A percentile compares a stretch with the other conserved stretches of the same genome.
These are phyloP conservation scores for Epistrophe eligans DNA, from an alignment of 2,888 invertebrate species.

Conservation along the genomic window DNA sequence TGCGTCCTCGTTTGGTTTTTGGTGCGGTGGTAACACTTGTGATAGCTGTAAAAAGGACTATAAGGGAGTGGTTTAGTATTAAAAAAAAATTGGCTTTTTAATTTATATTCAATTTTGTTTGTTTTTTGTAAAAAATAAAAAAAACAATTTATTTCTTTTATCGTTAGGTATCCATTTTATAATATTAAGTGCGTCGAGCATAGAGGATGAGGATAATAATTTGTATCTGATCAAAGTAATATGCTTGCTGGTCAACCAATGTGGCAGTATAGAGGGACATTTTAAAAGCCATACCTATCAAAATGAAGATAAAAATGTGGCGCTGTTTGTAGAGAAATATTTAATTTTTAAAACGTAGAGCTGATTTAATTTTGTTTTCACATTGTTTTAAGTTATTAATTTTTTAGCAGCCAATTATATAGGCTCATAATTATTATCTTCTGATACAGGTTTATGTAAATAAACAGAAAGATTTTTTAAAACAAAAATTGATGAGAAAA, in stretches of 20 bases:
- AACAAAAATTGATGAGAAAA: too few species aligned
- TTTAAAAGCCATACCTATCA: background rate
- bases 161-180: conserved; percentile 11
- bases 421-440: background rate
- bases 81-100: conserved; percentile 46
- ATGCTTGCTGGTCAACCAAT: background rate
- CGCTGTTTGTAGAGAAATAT: background rate
- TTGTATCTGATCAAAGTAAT: conserved; percentile 15
- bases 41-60: conserved; percentile 32
- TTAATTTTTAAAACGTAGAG: background rate
- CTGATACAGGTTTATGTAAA: too few species aligned
- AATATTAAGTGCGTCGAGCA: background rate
- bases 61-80: conserved; percentile 33
- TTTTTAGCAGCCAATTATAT: too few species aligned
- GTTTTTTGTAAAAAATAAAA: background rate
- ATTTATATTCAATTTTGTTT: conserved; percentile 56
- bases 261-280: conserved; percentile 4
- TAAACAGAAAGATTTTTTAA: too few species aligned
- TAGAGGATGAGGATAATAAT: background rate
- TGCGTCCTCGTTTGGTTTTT: conserved; percentile 27
- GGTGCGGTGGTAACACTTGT: conserved; percentile 51
- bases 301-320: background rate
- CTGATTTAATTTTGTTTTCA: background rate
- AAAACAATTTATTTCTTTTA: conserved; percentile 22
- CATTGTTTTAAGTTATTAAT: background rate